phyloP scores from a whole-genome alignment of 2,113 vertebrate genomes.

The Pelusios castaneus region DNA sequence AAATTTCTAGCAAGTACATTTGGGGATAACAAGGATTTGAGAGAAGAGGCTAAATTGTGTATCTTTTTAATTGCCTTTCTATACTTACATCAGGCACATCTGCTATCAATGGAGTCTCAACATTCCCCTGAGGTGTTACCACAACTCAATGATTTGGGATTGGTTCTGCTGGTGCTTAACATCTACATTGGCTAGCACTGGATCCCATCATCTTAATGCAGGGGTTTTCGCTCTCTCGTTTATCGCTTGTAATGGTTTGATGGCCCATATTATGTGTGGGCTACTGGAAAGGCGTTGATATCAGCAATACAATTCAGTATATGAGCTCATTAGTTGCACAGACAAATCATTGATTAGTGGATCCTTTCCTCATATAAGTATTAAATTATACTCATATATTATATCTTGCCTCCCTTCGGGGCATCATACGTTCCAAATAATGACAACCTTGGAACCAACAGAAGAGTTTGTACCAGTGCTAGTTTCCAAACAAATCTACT shows the following conservation, averaged over 20 bases:
- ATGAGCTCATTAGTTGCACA: neutral
- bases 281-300: neutral
- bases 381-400: neutral
- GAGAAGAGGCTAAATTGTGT: neutral
- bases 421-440: neutral
- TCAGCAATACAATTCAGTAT: neutral
- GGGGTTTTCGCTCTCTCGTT: neutral
- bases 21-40: neutral
- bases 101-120: neutral
- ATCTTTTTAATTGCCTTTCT: neutral
- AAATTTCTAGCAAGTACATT: neutral
- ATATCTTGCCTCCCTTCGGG: neutral
- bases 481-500: neutral
- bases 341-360: accelerated
- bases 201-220: neutral
- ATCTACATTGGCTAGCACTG: neutral
- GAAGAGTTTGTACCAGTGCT: neutral
- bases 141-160: neutral
- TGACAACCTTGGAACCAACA: neutral
- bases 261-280: neutral
- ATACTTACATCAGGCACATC: neutral
- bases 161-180: neutral
- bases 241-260: neutral
- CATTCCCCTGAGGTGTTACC: neutral
- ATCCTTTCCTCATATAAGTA: neutral